Evolutionary conservation across 2,113 vertebrate species (phyloP), one percentile per base, ranked within the genome.

Genomic region (Telmatochromis brachygnathus): DNA sequence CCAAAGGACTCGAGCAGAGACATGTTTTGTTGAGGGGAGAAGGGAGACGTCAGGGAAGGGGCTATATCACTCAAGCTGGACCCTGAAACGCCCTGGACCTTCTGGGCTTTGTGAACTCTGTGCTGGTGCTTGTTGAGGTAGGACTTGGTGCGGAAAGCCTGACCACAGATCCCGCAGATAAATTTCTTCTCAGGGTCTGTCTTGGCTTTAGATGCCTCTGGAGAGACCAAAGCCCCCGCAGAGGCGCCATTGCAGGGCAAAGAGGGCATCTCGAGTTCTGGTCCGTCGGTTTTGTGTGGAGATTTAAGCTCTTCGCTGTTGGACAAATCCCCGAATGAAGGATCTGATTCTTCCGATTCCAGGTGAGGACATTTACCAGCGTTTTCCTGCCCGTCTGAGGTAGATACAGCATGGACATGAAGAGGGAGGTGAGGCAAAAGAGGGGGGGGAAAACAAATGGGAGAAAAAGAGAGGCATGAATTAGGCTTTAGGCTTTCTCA

Each of bases 41-140:
- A 99, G 47, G 98, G 98, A 17, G 98, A 99, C 79, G 97, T 96
- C 2, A 98, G 95, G 84, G 97, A 93, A 49, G 98, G 97, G 88
- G 97, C 94, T 47, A 98, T 96, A 92, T 99, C 98, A 79, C 96
- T 97, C 65, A 98, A 62, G 0, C 97, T 92, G 3, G 96, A 90
- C 35, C 70, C 93, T 2, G 93, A 92, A n/a, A 70, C 84, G 6
- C 55, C 85, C 56, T 93, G 90, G 88, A 96, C 94, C 84, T 97
- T 97, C 10, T 97, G 96, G 30, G 97, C 96, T 92, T 98, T 97
- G 65, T 99, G 99, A 91, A 99, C 98, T 96, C 99, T 97, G 95
- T 99, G 98, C 96, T 98, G 97, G 95, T 99, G 98, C 95, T 99
- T 99, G 97, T 98, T 99, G 97, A 99, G 97, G 94, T 99, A 99